These are phyloP conservation scores for Conistra vaccinii DNA, from an alignment of 2,888 invertebrate species.

Conservation along the genomic window DNA sequence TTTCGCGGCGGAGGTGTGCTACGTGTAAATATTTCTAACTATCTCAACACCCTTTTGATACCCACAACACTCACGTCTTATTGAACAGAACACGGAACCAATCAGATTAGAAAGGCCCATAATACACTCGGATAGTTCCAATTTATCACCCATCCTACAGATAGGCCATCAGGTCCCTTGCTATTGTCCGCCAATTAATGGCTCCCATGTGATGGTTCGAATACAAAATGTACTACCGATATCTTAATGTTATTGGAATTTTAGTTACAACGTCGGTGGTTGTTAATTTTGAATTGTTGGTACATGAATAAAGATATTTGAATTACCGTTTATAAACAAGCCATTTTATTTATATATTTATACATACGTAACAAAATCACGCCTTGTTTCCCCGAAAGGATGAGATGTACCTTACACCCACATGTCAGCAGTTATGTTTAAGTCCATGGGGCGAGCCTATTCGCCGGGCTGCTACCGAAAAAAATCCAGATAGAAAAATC, in stretches of 20 bases:
- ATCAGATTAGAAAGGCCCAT: conserved; percentile 33
- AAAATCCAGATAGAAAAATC: no score
- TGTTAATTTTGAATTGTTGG: background rate
- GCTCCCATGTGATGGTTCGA: conserved; percentile 22
- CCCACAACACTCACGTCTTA: background rate
- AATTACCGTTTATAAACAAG: no score
- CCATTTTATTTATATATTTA: no score
- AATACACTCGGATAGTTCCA: conserved; percentile 23
- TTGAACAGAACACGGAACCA: conserved; percentile 29
- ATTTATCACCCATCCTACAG: conserved; percentile 32
- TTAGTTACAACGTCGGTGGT: background rate
- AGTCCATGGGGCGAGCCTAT: no score
- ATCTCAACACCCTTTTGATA: background rate
- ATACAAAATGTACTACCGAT: conserved; percentile 42
- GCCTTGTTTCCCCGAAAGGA: no score
- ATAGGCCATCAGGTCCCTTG: conserved; percentile 20
- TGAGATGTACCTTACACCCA: no score
- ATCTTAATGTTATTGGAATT: conserved; percentile 24
- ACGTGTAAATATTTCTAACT: no score
- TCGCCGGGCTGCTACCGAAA: no score
- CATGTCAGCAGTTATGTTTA: no score
- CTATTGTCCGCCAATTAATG: conserved; percentile 47
- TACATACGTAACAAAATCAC: no score
- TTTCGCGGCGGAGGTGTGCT: no score
- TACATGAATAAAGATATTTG: background rate